These are phyloP conservation scores for Rattus norvegicus DNA, from an alignment of 2,113 vertebrate genomes.

Conservation along the genomic window GRCr8 NC_086019.1:22450501-22451000, in stretches of 20 bases:
- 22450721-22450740: neutral
- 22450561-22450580: slow-evolving; percentile 91
- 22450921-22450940: neutral
- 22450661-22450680: slow-evolving; percentile 94
- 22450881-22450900: slow-evolving; percentile 32
- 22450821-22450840: neutral
- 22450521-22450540: slow-evolving; percentile 11
- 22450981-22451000: neutral
- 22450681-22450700: slow-evolving; percentile 72
- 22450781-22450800: neutral
- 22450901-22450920: neutral
- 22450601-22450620: slow-evolving; percentile 86
- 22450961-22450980: neutral
- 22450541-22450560: slow-evolving; percentile 64
- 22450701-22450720: slow-evolving; percentile 84
- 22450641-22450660: slow-evolving; percentile 95
- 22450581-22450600: slow-evolving; percentile 91
- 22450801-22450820: slow-evolving; percentile 7
- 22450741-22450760: neutral
- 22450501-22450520: slow-evolving; percentile 24
- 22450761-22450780: neutral
- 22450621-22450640: slow-evolving; percentile 94
- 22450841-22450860: neutral
- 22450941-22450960: neutral
- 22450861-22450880: neutral